Evolutionary conservation across 2,113 vertebrate genomes (phyloP), one percentile per base, ranked within the genome.

Genomic region (Embiotoca jacksoni): DNA sequence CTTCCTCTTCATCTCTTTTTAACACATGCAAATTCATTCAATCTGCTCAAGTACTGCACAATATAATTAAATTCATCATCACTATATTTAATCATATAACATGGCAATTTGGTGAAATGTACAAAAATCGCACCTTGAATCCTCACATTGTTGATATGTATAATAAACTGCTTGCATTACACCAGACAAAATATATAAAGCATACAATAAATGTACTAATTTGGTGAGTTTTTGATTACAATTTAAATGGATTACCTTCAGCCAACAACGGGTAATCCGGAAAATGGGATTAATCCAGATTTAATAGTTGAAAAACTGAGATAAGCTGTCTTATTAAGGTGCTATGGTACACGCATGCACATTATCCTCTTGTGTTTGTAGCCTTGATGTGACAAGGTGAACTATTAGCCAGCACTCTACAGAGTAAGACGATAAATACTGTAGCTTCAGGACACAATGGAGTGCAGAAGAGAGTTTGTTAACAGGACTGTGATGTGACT

Each of bases 381-480:
- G 57, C 50, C 33, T 36, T 58, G 23, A 77, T 50, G 47, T 37
- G 36, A 72, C 60, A 35, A 11, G 39, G 60, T 75, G 31, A 71
- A 54, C 47, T 7, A 23, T 23, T 23, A 23, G 23, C 23, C 23
- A 23, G 23, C 23, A 23, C 15, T 56, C 2, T 37, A 13, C 41
- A 13, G 44, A 63, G 31, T 53, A 72, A 39, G 32, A 61, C 54
- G 50, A 49, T 30, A 33, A 2, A 23, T 23, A 23, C 23, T 23
- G 11, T 6, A 59, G 31, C 75, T 55, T 32, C 58, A 71, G 53
- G 70, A 14, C 55, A 63, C 15, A 58, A 16, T 10, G 16, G 23
- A 64, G 32, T 2, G 35, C 47, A 49, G 60, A 35, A 58, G 16
- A 67, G 78, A 46, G 46, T 69, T 61, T 80, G 50, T 78, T 58